Evolutionary conservation across 2,113 vertebrate genomes (phyloP).

Genomic region (Thamnaconus septentrionalis): DNA sequence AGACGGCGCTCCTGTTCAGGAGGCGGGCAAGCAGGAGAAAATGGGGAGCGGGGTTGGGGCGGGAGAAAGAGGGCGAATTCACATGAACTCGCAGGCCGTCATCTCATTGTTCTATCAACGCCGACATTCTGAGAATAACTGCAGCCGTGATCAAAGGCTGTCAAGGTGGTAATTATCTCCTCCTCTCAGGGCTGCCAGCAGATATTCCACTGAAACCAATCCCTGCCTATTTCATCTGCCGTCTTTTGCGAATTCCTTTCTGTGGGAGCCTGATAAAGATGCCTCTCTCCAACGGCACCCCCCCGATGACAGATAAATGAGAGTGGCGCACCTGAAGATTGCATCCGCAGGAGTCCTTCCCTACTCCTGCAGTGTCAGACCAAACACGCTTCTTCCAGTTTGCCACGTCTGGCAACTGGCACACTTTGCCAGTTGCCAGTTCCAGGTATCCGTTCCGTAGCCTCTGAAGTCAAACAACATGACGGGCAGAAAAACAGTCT

Average conservation of each 20-base stretch:
- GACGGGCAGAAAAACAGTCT: neutral
- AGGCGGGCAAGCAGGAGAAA: neutral
- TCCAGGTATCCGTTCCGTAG: no score
- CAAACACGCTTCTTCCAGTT: constrained; percentile 13
- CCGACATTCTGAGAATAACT: constrained; percentile 62
- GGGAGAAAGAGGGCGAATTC: constrained; percentile 31
- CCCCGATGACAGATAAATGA: constrained; percentile 64
- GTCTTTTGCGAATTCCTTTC: constrained; percentile 52
- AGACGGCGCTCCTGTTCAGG: constrained; percentile 54
- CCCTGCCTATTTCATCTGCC: constrained; percentile 53
- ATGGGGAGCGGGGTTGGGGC: no score
- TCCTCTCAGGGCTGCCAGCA: constrained; percentile 49
- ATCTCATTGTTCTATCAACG: constrained; percentile 64
- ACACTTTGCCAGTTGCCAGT: no score
- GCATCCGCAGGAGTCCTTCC: constrained; percentile 40
- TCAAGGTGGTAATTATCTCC: constrained; percentile 69
- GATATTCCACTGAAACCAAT: constrained; percentile 61
- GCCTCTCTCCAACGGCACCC: constrained; percentile 14
- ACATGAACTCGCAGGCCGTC: constrained; percentile 35
- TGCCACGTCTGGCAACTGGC: neutral
- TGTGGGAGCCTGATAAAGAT: constrained; percentile 48
- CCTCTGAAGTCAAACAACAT: no score
- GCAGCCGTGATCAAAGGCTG: constrained; percentile 75
- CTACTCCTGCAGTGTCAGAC: constrained; percentile 1
- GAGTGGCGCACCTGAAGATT: constrained; percentile 55